Evolutionary conservation across 2,888 invertebrate species (phyloP).

Genomic region (Chironomus tentans): DNA sequence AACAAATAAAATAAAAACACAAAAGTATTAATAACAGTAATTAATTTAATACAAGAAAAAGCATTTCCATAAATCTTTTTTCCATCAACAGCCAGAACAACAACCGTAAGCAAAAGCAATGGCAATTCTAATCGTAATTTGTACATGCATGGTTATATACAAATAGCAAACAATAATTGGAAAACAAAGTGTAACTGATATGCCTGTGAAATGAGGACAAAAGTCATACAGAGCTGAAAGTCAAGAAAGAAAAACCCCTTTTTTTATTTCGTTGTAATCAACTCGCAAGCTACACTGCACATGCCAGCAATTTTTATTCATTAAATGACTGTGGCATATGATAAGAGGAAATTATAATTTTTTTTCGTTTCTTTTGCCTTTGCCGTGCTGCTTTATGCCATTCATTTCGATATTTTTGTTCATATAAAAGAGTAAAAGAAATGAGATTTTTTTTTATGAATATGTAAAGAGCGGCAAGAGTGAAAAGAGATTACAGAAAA

Average conservation of each 20-base stretch:
- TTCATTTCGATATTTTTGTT: no score
- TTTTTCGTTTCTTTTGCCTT: not conserved
- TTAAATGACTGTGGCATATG: slow-evolving; percentile 22
- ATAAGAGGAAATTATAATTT: slow-evolving; percentile 14
- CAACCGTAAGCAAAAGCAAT: no score
- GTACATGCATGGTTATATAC: not conserved
- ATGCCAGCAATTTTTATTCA: slow-evolving; percentile 24
- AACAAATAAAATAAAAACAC: no score
- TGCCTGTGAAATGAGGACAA: not conserved
- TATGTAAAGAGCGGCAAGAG: not conserved
- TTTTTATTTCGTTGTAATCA: slow-evolving; percentile 8
- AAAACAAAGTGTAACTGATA: slow-evolving; percentile 15
- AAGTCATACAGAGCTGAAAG: not conserved
- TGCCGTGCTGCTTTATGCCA: no score
- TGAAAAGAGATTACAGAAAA: not conserved
- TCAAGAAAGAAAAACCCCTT: no score
- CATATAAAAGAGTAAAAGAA: no score
- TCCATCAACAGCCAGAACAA: no score
- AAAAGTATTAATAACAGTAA: no score
- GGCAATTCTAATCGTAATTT: not conserved
- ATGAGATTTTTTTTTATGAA: not conserved
- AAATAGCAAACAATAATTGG: not conserved
- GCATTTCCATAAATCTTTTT: no score
- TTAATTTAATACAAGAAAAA: no score
- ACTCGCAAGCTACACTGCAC: slow-evolving; percentile 11